phyloP scores from a whole-genome alignment of 2,113 vertebrate species.

The Seriola aureovittata region DNA sequence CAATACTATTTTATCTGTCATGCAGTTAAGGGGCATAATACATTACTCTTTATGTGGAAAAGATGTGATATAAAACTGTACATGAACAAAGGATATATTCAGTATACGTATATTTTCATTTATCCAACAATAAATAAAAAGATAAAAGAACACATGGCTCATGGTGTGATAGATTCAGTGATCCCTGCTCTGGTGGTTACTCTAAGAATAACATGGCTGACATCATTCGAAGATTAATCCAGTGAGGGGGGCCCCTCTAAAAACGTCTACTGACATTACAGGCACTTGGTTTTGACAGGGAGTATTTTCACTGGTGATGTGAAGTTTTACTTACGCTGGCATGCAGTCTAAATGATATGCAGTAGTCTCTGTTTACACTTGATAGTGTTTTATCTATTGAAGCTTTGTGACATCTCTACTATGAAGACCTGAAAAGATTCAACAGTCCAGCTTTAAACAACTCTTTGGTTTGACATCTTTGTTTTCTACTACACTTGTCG shows the following conservation, averaged over 20 bases:
- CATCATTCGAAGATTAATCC: conserved; percentile 63
- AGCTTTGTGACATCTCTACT: background rate
- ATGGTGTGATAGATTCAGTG: conserved; percentile 44
- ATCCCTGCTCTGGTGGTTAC: conserved; percentile 57
- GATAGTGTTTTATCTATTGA: background rate
- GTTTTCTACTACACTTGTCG: conserved; percentile 19
- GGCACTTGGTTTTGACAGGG: conserved; percentile 69
- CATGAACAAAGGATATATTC: conserved; percentile 27
- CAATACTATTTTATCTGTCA: conserved; percentile 39
- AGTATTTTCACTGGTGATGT: conserved; percentile 30
- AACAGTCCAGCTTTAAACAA: background rate
- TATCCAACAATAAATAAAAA: conserved; percentile 71
- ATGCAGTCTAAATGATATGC: background rate
- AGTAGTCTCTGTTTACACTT: conserved; percentile 3
- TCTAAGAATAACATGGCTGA: conserved; percentile 66
- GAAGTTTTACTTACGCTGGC: conserved; percentile 14
- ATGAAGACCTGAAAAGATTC: conserved; percentile 43
- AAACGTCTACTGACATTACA: conserved; percentile 54
- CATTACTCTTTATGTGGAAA: conserved; percentile 31
- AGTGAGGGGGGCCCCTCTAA: conserved; percentile 45
- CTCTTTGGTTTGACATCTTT: conserved; percentile 58
- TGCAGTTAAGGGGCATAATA: conserved; percentile 55
- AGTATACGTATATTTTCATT: conserved; percentile 23
- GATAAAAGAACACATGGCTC: conserved; percentile 52
- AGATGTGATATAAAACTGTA: conserved; percentile 53